Conservation (phyloP, 1,140 invertebrate genomes). For the Orchesella cincta region DNA sequence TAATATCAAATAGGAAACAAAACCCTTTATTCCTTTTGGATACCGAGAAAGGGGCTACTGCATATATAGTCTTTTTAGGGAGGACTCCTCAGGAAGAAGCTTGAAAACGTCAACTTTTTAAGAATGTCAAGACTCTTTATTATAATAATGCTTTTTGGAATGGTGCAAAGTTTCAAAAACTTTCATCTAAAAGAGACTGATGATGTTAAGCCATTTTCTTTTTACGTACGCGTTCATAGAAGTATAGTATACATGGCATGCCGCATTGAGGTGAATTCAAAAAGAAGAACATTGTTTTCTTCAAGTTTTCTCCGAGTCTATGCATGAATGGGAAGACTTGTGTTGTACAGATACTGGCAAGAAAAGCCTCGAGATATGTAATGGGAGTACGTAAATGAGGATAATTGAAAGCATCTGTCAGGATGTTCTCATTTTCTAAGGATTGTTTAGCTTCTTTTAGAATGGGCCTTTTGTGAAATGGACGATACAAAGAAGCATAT, state of each 20-base stretch:
- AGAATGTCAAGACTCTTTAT: conserved; percentile 5
- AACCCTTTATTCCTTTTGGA: neutral
- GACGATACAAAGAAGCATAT: neutral
- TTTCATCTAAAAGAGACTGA: neutral
- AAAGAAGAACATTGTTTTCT: neutral
- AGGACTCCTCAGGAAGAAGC: neutral
- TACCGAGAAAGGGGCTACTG: neutral
- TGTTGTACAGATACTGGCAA: neutral
- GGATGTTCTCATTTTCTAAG: conserved; percentile 10
- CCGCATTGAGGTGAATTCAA: neutral
- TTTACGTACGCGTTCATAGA: too few relatives aligned
- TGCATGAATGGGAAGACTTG: neutral
- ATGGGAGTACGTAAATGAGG: conserved; percentile 5
- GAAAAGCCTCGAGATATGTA: conserved; percentile 4
- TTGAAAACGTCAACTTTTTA: neutral
- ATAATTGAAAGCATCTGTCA: conserved; percentile 19
- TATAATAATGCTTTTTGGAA: neutral
- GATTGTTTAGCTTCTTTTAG: neutral
- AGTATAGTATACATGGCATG: too few relatives aligned
- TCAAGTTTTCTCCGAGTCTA: neutral
- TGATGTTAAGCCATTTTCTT: neutral
- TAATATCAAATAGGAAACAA: too few relatives aligned
- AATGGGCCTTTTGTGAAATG: conserved; percentile 16
- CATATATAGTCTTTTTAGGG: neutral
- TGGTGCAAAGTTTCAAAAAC: conserved; percentile 7